Conservation (phyloP, 1,140 invertebrate genomes). For the Limonius californicus region DNA sequence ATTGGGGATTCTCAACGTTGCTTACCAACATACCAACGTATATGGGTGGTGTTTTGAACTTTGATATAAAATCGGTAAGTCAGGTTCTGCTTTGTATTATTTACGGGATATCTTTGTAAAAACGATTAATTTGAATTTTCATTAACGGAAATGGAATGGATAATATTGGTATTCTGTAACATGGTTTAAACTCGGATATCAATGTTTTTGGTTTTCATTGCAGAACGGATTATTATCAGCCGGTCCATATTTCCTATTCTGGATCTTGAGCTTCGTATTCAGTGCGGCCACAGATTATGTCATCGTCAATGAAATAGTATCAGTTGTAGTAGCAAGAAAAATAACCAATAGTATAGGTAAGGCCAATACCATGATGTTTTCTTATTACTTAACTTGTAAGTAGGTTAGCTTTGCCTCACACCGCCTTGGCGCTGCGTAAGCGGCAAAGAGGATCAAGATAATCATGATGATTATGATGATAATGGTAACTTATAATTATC, state of each 20-base stretch:
- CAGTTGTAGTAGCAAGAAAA: not conserved
- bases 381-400: no score
- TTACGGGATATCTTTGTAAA: no score
- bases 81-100: no score
- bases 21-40: conserved; percentile 34
- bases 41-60: conserved; percentile 28
- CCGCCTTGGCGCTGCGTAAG: no score
- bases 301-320: not conserved
- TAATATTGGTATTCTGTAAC: no score
- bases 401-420: no score
- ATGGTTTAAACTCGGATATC: not conserved
- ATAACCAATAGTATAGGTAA: conserved; percentile 4
- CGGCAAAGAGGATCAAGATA: no score
- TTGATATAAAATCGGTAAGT: conserved; percentile 31
- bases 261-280: conserved; percentile 2
- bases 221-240: conserved; percentile 8
- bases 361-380: no score
- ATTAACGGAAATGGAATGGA: no score
- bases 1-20: conserved; percentile 31
- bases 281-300: not conserved
- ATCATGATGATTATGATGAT: not conserved
- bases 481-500: not conserved
- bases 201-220: no score
- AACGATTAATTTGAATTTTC: no score
- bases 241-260: not conserved